Base-by-base conservation (phyloP, 2,888 invertebrate genomes). In the Cenopis cana region DNA sequence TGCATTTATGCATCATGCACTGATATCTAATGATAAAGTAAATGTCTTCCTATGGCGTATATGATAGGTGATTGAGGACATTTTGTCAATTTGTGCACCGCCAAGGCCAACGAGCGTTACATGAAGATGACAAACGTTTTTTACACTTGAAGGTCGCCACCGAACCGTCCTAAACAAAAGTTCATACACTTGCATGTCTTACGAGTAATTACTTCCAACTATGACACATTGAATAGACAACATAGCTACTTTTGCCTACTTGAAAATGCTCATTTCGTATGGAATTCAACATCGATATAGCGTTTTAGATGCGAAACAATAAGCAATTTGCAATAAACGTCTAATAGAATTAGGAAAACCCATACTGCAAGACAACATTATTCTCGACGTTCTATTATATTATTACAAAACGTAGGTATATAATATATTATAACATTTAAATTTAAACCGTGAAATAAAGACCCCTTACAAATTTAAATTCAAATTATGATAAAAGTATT, bases 111-210 rank as follows among this genome's bases (percentile, higher is more conserved):
- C 69, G 73, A 73, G 73, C 73, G 66, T 69, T 69, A 73, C 73
- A 73, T 73, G 69, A 73, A 73, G 69, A 73, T 73, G 69, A 73
- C 65, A 65, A 56, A 65, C 54, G 68, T 72, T 72, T 71, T 70
- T 72, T 68, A 68, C 20, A 24, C 52, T 10, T 54, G 72, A 72
- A 72, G 72, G 72, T 68, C 72, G 54, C 36, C 60, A 57, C 62
- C 52, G 36, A 18, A 56, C 60, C 33, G 24, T 72, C 50, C 46
- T 14, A 68, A 33, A 68, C 68, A 68, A 64, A 62, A 68, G 54
- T 57, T 41, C 41, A 62, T 49, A 62, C 62, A 57, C 62, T 68
- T 72, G 59, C 68, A 68, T 18, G 41, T 68, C 50, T 67, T 71
- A n/a, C n/a, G n/a, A n/a, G n/a, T n/a, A 71, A 71, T 71, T 61